Conservation (phyloP, 2,888 invertebrate genomes). For the Eueremaeus valkanovi region DNA sequence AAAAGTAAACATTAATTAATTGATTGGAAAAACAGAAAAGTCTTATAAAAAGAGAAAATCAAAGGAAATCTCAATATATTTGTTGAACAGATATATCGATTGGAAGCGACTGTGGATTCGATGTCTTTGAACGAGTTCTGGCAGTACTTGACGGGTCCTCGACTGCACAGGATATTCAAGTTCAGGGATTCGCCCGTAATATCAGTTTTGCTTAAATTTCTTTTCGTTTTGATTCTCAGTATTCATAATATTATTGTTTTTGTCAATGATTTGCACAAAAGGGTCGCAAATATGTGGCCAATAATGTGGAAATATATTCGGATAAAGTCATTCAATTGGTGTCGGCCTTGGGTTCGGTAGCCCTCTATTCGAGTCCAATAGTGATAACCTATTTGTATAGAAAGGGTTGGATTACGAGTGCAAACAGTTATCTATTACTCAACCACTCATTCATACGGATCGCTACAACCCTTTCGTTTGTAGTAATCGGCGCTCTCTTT, state of each 20-base stretch:
- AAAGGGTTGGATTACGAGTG: slow-evolving; percentile 54
- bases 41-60: too few relatives aligned
- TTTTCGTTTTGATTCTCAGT: background rate
- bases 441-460: background rate
- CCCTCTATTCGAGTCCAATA: slow-evolving; percentile 66
- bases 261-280: background rate
- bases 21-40: too few relatives aligned
- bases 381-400: slow-evolving; percentile 67
- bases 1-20: too few relatives aligned
- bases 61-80: background rate
- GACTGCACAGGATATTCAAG: slow-evolving; percentile 41
- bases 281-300: slow-evolving; percentile 37
- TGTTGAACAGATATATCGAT: background rate
- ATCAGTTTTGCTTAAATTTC: background rate
- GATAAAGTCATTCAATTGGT: slow-evolving; percentile 41
- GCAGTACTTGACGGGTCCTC: slow-evolving; percentile 39
- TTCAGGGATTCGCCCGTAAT: slow-evolving; percentile 28
- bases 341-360: slow-evolving; percentile 43
- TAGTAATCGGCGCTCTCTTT: slow-evolving; percentile 41
- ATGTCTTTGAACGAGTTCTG: slow-evolving; percentile 4
- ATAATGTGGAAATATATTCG: slow-evolving; percentile 28
- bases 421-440: background rate
- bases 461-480: background rate
- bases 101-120: background rate
- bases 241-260: background rate